phyloP scores from a whole-genome alignment of 2,797 vertebrate species.

The Cichlasoma orientale region DNA sequence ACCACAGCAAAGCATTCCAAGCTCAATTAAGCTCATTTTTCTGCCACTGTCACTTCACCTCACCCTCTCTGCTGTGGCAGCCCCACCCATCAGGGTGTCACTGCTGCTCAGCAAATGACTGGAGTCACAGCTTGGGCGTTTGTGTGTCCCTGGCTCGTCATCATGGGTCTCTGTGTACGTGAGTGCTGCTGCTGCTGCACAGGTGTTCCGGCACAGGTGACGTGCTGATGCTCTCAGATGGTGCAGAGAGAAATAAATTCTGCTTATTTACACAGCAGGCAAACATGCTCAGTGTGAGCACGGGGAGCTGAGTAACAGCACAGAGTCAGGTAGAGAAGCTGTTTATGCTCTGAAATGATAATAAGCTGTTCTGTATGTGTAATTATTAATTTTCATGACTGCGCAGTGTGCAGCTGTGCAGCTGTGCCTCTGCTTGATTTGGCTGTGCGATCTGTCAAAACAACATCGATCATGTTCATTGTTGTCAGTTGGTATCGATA shows the following conservation, averaged over 20 bases:
- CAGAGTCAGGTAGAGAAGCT: not conserved
- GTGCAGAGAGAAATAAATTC: not conserved
- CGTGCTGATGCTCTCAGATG: not conserved
- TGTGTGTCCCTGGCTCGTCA: constrained; percentile 7
- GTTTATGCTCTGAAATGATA: not conserved
- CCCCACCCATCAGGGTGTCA: not conserved
- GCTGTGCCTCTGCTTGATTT: not conserved
- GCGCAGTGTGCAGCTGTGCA: not conserved
- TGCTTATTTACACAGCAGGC: constrained; percentile 20
- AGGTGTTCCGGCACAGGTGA: not conserved
- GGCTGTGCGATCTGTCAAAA: not conserved
- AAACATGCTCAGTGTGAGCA: constrained; percentile 8
- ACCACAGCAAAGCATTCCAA: constrained; percentile 18
- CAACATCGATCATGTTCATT: not conserved
- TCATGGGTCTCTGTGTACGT: constrained; percentile 1
- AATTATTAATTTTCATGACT: constrained; percentile 1
- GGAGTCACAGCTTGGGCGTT: not conserved
- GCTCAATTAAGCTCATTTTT: constrained; percentile 15
- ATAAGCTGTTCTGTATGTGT: not conserved
- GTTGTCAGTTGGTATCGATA: not conserved
- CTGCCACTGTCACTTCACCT: constrained; percentile 26
- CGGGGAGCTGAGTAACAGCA: not conserved
- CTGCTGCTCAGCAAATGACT: not conserved
- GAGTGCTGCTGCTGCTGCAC: not conserved
- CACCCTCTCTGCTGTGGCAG: not conserved